Percentiles rank a stretch among this genome's conserved stretches.
phyloP scores from a whole-genome alignment of 2,113 vertebrate genomes.

The Erinaceus europaeus region DNA sequence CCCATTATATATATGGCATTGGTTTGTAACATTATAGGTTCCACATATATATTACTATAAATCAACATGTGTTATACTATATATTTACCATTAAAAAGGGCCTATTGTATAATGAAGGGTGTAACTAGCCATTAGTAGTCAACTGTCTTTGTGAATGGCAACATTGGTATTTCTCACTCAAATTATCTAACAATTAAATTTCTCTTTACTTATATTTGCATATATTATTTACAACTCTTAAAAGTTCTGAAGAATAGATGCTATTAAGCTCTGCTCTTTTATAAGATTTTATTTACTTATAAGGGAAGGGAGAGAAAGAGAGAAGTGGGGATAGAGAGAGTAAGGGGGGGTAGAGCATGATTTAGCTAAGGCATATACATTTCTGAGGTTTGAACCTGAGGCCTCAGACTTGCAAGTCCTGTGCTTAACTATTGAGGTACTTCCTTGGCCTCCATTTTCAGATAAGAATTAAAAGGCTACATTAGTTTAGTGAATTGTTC shows the following conservation, averaged over 20 bases:
- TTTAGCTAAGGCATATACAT: no score
- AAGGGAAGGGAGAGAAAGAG: no score
- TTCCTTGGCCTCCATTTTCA: no score
- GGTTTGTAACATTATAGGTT: neutral
- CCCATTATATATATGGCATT: neutral
- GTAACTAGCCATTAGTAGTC: neutral
- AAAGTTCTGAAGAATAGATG: neutral
- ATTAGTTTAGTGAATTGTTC: neutral
- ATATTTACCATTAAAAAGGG: neutral
- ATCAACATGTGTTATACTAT: neutral
- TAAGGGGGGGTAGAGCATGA: no score
- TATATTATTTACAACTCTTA: neutral
- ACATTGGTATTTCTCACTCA: neutral
- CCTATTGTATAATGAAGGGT: neutral
- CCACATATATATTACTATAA: neutral
- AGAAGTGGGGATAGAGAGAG: no score
- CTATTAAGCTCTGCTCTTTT: no score
- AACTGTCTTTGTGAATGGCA: neutral
- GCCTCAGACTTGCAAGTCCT: no score
- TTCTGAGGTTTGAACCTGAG: no score
- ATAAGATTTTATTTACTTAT: no score
- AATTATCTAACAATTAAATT: neutral
- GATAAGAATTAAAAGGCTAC: no score
- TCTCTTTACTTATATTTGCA: neutral
- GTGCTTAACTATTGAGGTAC: no score